Conservation (phyloP, 2,113 vertebrate genomes). For the Catharus bicknelli region DNA sequence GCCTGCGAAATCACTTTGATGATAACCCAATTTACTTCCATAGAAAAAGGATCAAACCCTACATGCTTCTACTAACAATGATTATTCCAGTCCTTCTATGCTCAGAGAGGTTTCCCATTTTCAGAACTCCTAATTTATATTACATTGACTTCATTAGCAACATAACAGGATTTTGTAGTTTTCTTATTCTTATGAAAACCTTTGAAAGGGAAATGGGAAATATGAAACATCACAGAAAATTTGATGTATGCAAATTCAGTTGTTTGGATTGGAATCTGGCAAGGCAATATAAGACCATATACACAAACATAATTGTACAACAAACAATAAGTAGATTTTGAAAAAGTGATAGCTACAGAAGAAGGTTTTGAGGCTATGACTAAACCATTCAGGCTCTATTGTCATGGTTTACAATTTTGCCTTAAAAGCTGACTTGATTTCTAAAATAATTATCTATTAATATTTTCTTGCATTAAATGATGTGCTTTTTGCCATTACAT, state of each 20-base stretch:
- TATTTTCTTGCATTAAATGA: background rate
- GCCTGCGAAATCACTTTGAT: background rate
- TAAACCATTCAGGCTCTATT: background rate
- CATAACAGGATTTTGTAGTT: background rate
- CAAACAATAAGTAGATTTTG: background rate
- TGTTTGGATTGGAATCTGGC: background rate
- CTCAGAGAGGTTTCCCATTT: background rate
- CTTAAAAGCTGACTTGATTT: slow-evolving; percentile 23
- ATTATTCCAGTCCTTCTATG: background rate
- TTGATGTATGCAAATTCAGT: background rate
- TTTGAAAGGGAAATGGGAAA: background rate
- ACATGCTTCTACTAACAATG: background rate
- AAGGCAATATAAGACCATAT: background rate
- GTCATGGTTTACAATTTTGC: background rate
- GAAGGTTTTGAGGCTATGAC: background rate
- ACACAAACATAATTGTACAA: background rate
- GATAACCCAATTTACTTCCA: background rate
- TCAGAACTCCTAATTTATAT: background rate
- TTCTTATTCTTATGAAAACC: background rate
- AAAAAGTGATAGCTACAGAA: background rate
- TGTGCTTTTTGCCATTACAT: background rate
- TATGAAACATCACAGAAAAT: background rate
- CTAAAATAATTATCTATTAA: slow-evolving; percentile 7
- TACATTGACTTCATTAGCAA: background rate
- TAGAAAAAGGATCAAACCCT: background rate